phyloP scores from a whole-genome alignment of 2,888 invertebrate species.

The Acrobasis consociella region DNA sequence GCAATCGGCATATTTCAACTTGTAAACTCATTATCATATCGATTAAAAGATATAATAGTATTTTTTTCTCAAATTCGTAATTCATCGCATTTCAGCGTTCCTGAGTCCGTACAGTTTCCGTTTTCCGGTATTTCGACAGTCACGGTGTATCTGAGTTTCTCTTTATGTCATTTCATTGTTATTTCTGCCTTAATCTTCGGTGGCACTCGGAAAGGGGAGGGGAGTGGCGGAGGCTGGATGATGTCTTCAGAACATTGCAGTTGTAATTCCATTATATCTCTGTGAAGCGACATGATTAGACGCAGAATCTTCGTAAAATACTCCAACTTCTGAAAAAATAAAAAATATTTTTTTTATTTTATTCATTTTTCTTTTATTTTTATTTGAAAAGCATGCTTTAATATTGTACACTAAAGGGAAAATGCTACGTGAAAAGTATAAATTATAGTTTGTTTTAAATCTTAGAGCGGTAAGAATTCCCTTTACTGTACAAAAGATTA shows the following conservation, averaged over 20 bases:
- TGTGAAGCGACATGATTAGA: slow-evolving; percentile 72
- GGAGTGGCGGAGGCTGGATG: slow-evolving; percentile 35
- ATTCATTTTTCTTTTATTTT: neutral
- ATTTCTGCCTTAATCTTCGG: slow-evolving; percentile 68
- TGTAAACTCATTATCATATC: too few relatives aligned
- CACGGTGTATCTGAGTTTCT: slow-evolving; percentile 45
- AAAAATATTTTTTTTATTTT: neutral
- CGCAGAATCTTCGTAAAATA: slow-evolving; percentile 75
- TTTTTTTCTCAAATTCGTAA: slow-evolving; percentile 24
- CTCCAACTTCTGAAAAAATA: slow-evolving; percentile 66
- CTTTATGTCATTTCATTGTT: slow-evolving; percentile 67
- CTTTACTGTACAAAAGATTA: slow-evolving; percentile 74
- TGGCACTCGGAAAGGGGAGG: slow-evolving; percentile 48
- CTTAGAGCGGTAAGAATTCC: slow-evolving; percentile 79
- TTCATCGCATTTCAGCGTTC: slow-evolving; percentile 32
- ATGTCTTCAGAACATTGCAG: slow-evolving; percentile 53
- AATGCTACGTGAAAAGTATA: slow-evolving; percentile 35
- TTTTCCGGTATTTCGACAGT: slow-evolving; percentile 44
- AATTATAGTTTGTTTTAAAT: slow-evolving; percentile 37
- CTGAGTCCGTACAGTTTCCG: slow-evolving; percentile 30
- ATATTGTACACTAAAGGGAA: slow-evolving; percentile 83
- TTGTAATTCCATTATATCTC: slow-evolving; percentile 71
- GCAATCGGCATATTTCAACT: too few relatives aligned
- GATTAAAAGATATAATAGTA: too few relatives aligned
- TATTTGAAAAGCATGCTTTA: slow-evolving; percentile 53